A percentile compares a stretch with the other conserved stretches of the same genome.
phyloP scores from a whole-genome alignment of 2,888 invertebrate genomes.

The Caprella mutica region DNA sequence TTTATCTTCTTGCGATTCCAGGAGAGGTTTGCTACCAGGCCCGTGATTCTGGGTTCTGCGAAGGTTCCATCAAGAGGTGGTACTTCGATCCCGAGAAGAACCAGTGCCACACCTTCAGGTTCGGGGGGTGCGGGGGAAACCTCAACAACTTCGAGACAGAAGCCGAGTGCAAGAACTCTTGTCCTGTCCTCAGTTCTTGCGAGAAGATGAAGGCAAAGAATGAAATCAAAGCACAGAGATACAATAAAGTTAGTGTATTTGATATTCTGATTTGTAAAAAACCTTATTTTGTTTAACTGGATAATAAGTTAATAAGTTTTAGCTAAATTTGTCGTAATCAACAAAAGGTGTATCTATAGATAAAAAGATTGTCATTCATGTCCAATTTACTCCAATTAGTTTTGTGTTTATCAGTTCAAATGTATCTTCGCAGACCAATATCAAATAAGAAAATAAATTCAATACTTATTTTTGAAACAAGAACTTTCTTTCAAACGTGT shows the following conservation, averaged over 20 bases:
- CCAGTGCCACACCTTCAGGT: slow-evolving; percentile 58
- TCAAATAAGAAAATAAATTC: neutral
- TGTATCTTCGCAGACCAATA: neutral
- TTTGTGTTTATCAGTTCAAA: neutral
- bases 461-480: neutral
- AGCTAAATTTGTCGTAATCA: neutral
- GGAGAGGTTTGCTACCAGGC: slow-evolving; percentile 35
- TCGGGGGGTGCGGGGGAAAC: slow-evolving; percentile 64
- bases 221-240: slow-evolving; percentile 56
- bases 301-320: neutral
- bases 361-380: neutral
- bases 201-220: slow-evolving; percentile 69
- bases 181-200: slow-evolving; percentile 72
- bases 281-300: neutral
- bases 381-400: neutral
- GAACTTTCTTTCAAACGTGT: no score
- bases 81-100: slow-evolving; percentile 66
- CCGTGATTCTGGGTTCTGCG: slow-evolving; percentile 32
- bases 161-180: slow-evolving; percentile 61
- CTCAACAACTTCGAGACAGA: slow-evolving; percentile 74
- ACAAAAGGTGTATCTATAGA: neutral
- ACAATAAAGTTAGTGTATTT: slow-evolving; percentile 42
- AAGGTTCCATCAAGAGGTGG: slow-evolving; percentile 48
- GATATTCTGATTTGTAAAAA: neutral
- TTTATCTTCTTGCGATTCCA: slow-evolving; percentile 7